phyloP scores from a whole-genome alignment of 2,888 invertebrate genomes.

The Alviniconcha strummeri region DNA sequence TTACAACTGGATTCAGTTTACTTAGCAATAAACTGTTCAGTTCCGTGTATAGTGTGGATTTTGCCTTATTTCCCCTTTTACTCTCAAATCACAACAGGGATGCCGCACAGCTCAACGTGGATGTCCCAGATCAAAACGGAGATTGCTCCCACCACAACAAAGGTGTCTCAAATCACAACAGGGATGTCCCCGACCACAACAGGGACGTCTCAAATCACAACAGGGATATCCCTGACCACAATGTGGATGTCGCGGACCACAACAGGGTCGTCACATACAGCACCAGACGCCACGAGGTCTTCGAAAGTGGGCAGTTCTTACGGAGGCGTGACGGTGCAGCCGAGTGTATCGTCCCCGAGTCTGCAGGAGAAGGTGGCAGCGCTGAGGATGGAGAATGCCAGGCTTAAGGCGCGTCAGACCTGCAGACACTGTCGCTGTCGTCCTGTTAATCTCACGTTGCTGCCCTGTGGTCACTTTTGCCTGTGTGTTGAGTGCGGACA shows the following conservation, averaged over 20 bases:
- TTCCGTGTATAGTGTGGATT: background rate
- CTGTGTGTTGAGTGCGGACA: constrained; percentile 1
- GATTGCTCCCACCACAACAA: too few relatives aligned
- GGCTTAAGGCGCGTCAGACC: background rate
- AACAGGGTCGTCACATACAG: background rate
- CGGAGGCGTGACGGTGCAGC: too few relatives aligned
- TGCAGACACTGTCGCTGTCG: background rate
- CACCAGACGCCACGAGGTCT: background rate
- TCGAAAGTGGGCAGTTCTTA: too few relatives aligned
- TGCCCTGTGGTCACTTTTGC: constrained; percentile 25
- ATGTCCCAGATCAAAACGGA: too few relatives aligned
- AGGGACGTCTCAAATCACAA: background rate
- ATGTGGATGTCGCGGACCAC: too few relatives aligned
- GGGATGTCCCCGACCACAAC: too few relatives aligned
- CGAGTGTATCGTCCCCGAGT: background rate
- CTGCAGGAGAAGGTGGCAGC: background rate
- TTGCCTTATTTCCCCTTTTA: too few relatives aligned
- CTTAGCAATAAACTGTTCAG: too few relatives aligned
- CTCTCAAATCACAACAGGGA: too few relatives aligned
- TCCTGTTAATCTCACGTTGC: background rate
- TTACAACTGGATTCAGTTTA: too few relatives aligned
- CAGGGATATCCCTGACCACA: background rate
- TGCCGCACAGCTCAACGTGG: too few relatives aligned
- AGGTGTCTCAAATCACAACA: too few relatives aligned
- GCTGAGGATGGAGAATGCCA: background rate